These are phyloP conservation scores for Rhabditoides inermis DNA, from an alignment of 2,888 invertebrate genomes.

Conservation along the genomic window DNA sequence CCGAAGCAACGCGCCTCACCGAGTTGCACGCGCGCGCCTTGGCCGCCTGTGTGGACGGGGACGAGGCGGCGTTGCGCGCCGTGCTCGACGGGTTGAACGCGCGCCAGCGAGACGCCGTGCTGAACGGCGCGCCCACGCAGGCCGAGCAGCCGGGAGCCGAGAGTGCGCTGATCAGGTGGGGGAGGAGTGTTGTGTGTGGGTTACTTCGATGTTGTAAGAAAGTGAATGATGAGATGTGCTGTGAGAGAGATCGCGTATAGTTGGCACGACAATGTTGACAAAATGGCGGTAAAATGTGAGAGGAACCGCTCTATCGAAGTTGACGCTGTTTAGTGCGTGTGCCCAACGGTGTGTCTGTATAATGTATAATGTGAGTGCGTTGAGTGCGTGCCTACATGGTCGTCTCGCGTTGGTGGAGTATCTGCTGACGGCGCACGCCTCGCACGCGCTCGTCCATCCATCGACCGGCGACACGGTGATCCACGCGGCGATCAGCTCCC, in stretches of 20 bases:
- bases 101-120: no score
- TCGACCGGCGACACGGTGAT: conserved; percentile 84
- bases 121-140: no score
- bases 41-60: background rate
- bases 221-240: background rate
- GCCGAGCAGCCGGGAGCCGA: no score
- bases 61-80: background rate
- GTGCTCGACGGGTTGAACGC: no score
- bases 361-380: conserved; percentile 5
- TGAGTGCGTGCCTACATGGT: conserved; percentile 77
- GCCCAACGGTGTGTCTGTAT: background rate
- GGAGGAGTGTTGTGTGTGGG: no score
- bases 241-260: no score
- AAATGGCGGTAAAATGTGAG: no score
- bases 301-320: no score
- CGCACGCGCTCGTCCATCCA: conserved; percentile 79
- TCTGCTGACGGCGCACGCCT: no score
- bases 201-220: background rate
- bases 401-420: conserved; percentile 69
- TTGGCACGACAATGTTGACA: no score
- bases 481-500: conserved; percentile 80
- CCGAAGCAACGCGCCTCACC: background rate
- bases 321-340: no score
- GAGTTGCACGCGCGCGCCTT: background rate
- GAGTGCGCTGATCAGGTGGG: no score